phyloP scores from a whole-genome alignment of 64 coral and sea anemone genomes.

The Pachyseris speciosa region DNA sequence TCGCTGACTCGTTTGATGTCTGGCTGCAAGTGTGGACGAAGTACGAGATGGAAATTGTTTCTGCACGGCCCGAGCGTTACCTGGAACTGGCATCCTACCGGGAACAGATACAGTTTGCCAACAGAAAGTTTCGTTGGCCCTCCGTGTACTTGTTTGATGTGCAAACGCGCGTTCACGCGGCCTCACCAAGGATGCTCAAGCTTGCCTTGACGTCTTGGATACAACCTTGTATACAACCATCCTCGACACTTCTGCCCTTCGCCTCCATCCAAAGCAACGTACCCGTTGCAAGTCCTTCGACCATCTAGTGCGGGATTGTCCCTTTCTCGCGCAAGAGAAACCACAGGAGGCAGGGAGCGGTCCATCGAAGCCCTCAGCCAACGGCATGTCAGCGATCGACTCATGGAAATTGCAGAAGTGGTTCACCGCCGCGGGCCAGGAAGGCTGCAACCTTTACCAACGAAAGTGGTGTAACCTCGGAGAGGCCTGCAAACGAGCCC shows the following conservation, averaged over 20 bases:
- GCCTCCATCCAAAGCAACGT: slow-evolving; percentile 11
- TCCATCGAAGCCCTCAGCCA: slow-evolving; percentile 1
- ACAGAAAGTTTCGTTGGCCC: too few relatives aligned
- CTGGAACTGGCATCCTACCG: slow-evolving; percentile 20
- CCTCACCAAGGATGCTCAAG: not conserved
- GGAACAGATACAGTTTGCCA: too few relatives aligned
- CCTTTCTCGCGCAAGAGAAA: too few relatives aligned
- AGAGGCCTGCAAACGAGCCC: slow-evolving; percentile 18
- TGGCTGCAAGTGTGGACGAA: slow-evolving; percentile 50
- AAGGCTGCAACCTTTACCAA: too few relatives aligned
- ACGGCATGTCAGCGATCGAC: not conserved
- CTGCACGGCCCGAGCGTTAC: slow-evolving; percentile 11
- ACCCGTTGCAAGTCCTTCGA: too few relatives aligned
- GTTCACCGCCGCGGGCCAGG: too few relatives aligned
- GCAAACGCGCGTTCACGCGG: not conserved
- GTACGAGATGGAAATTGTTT: slow-evolving; percentile 34
- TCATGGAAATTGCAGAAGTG: slow-evolving; percentile 49
- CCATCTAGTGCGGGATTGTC: too few relatives aligned
- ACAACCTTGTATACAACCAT: slow-evolving; percentile 43
- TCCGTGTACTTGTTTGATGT: slow-evolving; percentile 34
- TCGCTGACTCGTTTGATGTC: slow-evolving; percentile 16
- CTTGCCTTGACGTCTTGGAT: not conserved
- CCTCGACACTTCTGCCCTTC: slow-evolving; percentile 11
- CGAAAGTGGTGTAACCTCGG: too few relatives aligned
- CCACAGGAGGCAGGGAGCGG: not conserved